phyloP scores from a whole-genome alignment of 2,113 vertebrate genomes.

The Chiloscyllium plagiosum region DNA sequence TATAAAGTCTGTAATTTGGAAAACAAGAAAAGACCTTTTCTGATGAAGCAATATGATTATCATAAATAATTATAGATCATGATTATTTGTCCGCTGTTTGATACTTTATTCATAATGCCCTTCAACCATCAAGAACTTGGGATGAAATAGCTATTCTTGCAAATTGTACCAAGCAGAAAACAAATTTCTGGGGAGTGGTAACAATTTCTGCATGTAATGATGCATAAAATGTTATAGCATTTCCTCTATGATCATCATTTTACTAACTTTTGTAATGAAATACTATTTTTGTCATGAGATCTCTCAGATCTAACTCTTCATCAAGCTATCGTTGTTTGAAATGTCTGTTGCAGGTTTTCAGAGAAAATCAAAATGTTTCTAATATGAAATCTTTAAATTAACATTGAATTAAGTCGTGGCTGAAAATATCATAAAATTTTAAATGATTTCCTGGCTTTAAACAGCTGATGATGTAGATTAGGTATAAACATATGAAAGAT shows the following conservation, averaged over 20 bases:
- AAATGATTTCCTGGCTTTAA: neutral
- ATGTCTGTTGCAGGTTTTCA: neutral
- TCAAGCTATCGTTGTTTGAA: neutral
- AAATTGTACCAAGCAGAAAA: neutral
- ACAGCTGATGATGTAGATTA: neutral
- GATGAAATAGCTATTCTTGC: neutral
- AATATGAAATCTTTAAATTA: neutral
- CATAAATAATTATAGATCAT: neutral
- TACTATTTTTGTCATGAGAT: neutral
- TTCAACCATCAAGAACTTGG: neutral
- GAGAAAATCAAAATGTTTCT: neutral
- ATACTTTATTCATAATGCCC: neutral
- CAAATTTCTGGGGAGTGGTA: neutral
- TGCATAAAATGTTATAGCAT: neutral
- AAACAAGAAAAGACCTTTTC: neutral
- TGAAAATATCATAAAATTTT: neutral
- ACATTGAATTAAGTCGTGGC: neutral
- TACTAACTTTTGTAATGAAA: neutral
- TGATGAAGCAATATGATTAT: conserved; percentile 1
- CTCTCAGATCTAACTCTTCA: neutral
- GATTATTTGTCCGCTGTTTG: neutral
- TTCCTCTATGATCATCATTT: neutral
- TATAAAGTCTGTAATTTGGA: neutral
- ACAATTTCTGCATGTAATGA: neutral
- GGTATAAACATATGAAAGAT: neutral